Evolutionary conservation across 2,113 vertebrate genomes (phyloP).

Genomic region (Scophthalmus maximus): DNA sequence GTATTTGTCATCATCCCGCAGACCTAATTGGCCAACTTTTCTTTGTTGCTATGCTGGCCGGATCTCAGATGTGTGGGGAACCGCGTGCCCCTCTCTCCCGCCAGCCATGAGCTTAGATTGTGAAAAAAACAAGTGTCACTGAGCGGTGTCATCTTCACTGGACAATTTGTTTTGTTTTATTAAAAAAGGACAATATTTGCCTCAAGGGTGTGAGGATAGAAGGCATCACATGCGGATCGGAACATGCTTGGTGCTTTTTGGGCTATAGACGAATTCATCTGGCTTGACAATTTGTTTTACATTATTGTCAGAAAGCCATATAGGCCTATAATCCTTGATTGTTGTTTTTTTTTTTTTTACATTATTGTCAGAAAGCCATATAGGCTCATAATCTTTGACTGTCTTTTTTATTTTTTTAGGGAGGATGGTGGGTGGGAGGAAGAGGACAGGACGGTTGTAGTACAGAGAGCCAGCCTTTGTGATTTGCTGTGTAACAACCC

Average conservation of each 20-base stretch:
- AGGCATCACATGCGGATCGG: neutral
- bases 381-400: constrained; percentile 3
- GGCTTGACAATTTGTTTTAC: too few relatives aligned
- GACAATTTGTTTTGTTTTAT: too few relatives aligned
- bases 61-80: constrained; percentile 64
- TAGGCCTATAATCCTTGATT: neutral
- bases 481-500: constrained; percentile 16
- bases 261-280: too few relatives aligned
- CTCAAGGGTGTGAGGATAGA: neutral
- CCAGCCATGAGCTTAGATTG: constrained; percentile 47
- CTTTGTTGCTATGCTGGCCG: constrained; percentile 78
- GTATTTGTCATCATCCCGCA: constrained; percentile 66
- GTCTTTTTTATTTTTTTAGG: constrained; percentile 1
- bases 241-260: too few relatives aligned
- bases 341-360: neutral
- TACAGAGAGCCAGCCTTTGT: constrained; percentile 48
- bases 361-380: neutral
- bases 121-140: constrained; percentile 48
- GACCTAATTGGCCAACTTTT: constrained; percentile 74
- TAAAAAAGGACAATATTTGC: neutral
- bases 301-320: too few relatives aligned
- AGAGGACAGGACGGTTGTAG: constrained; percentile 43
- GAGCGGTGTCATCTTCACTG: neutral
- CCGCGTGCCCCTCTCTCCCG: constrained; percentile 35
- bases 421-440: constrained; percentile 31